These are phyloP conservation scores for Coregonus ussuriensis DNA, from an alignment of 2,797 vertebrate species.

Conservation along the genomic window DNA sequence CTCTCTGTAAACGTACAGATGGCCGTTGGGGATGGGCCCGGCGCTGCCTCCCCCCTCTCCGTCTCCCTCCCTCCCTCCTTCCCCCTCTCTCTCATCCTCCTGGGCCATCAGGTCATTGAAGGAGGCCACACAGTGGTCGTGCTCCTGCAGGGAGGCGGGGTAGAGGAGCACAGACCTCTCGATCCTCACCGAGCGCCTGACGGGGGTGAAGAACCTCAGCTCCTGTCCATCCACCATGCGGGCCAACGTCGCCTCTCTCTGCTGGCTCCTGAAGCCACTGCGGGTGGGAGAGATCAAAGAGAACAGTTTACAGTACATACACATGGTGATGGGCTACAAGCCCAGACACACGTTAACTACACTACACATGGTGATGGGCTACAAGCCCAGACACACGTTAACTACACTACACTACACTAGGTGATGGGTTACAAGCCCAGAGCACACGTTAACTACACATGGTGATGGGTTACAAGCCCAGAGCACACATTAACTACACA, in stretches of 20 bases:
- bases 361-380: no score
- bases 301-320: not conserved
- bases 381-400: no score
- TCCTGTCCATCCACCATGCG: slow-evolving; percentile 64
- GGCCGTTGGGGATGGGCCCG: not conserved
- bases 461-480: no score
- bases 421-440: no score
- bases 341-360: no score
- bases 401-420: no score
- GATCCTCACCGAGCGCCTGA: slow-evolving; percentile 84
- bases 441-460: not conserved
- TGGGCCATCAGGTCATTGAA: slow-evolving; percentile 74
- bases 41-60: slow-evolving; percentile 24
- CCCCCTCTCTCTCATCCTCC: slow-evolving; percentile 48
- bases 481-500: no score
- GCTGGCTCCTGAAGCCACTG: slow-evolving; percentile 61
- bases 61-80: slow-evolving; percentile 42
- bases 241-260: slow-evolving; percentile 34
- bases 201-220: slow-evolving; percentile 85
- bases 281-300: not conserved
- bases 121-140: slow-evolving; percentile 83
- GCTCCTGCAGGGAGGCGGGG: slow-evolving; percentile 81
- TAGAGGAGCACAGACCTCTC: slow-evolving; percentile 63
- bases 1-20: slow-evolving; percentile 74
- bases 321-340: not conserved